Base-by-base conservation (phyloP, 2,797 vertebrate species). In the Gallinago stenura region DNA sequence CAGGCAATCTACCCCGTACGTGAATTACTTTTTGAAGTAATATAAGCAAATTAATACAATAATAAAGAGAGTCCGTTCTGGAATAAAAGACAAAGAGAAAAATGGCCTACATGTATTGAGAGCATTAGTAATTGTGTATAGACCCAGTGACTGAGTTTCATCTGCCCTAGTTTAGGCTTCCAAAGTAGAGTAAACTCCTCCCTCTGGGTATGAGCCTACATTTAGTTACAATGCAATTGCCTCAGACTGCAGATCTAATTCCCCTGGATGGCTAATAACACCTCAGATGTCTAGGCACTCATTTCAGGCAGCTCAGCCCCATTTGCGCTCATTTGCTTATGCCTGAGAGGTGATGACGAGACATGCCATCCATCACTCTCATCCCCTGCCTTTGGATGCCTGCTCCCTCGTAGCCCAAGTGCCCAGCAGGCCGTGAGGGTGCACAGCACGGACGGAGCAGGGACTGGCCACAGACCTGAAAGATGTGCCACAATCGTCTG, bases 401-500 rank as follows among this genome's bases (percentile, higher is more conserved):
- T 2, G 10, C 60, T 91, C 26, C 58, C 61, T 51, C 0, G 0
- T 10, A 17, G 7, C 6, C 1, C 43, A 8, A 4, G 35, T 8
- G 8, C 31, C 45, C 60, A 30, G 33, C 1, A 0, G 60, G 57
- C 48, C 56, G 35, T 5, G 15, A 10, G 30, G 43, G 60, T 2
- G 15, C 43, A 16, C 41, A 46, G 43, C 33, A 8, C 0, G 1
- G 64, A 3, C 0, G 1, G 69, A 28, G 21, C 54, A 66, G 35
- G 60, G 41, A 9, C 57, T 78, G 57, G 33, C 7, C 28, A 12
- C 68, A 37, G 28, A 33, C 20, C 37, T 45, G 64, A 33, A 58
- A 61, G 46, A 37, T 0, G 0, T n/a, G 72, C 3, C 33, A 24
- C 60, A 19, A 46, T 19, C 14, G 5, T 4, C 18, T 8, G 1